Base-by-base conservation (phyloP, 2,888 invertebrate genomes). In the Tetragonisca angustula region DNA sequence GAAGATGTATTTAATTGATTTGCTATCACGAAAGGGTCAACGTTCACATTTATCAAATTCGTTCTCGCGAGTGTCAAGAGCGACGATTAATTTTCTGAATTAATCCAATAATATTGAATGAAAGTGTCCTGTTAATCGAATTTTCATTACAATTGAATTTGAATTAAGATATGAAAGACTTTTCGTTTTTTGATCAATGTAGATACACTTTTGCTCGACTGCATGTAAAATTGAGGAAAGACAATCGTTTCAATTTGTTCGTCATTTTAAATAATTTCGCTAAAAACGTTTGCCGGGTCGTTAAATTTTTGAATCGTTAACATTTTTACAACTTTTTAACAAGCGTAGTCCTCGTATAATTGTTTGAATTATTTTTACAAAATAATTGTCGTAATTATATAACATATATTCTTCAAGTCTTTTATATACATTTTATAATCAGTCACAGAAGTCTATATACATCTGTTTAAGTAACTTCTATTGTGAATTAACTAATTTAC, bases 241-340 rank as follows among this genome's bases (percentile, higher is more conserved):
- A 19, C 21, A 32, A 13, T 64, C 21, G 0, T 32, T 13, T 17
- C 9, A n/a, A 17, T 15, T 43, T 67, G 15, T 43, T 43, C 32
- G 32, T 32, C 24, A 19, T 24, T 67, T 43, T 43, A 32, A 4
- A 17, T 49, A 67, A 43, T n/a, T 43, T 24, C 43, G 43, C 43
- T 49, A 9, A 43, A 49, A 67, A 49, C 9, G 11, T 19, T 11
- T 65, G 19, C 43, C 6, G 4, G 27, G 3, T 68, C 49, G 68
- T 27, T 27, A 68, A 50, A 68, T 68, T 50, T 68, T 68, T 24
- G 0, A 27, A 27, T 50, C 50, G 24, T 50, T 49, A 49, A 24
- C 68, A 27, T 68, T 68, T 68, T 19, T 27, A 1, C 24, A 68
- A 50, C 68, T 68, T 68, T 27, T 50, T 68, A 68, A 68, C 24